These are phyloP conservation scores for Ferrisia virgata DNA, from an alignment of 2,888 invertebrate genomes.

Conservation along the genomic window DNA sequence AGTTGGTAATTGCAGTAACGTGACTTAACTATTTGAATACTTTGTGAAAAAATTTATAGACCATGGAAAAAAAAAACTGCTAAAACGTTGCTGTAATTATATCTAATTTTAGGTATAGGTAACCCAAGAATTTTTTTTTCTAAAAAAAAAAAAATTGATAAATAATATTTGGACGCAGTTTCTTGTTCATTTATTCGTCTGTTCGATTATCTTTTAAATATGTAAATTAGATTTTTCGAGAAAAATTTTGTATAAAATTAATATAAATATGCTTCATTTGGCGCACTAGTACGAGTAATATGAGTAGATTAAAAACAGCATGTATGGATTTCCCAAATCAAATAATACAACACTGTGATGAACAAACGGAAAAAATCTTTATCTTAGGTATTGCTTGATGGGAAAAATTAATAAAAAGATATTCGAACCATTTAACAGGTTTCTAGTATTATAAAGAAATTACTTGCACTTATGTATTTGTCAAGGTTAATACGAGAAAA, in stretches of 20 bases:
- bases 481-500: neutral
- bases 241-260: neutral
- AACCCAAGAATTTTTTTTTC: no score
- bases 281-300: neutral
- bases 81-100: no score
- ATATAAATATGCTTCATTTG: neutral
- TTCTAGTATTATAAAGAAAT: neutral
- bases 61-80: no score
- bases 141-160: no score
- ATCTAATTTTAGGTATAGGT: no score
- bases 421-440: neutral
- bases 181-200: neutral
- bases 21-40: no score
- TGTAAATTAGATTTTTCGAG: neutral
- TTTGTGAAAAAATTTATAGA: no score
- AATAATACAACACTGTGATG: neutral
- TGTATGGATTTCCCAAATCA: neutral
- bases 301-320: neutral
- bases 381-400: neutral
- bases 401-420: neutral
- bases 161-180: no score
- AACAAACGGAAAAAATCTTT: neutral
- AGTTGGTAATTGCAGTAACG: no score
- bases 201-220: neutral
- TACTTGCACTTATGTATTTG: constrained; percentile 4